phyloP scores from a whole-genome alignment of 2,797 vertebrate genomes.

The Rhinichthys osculus region DNA sequence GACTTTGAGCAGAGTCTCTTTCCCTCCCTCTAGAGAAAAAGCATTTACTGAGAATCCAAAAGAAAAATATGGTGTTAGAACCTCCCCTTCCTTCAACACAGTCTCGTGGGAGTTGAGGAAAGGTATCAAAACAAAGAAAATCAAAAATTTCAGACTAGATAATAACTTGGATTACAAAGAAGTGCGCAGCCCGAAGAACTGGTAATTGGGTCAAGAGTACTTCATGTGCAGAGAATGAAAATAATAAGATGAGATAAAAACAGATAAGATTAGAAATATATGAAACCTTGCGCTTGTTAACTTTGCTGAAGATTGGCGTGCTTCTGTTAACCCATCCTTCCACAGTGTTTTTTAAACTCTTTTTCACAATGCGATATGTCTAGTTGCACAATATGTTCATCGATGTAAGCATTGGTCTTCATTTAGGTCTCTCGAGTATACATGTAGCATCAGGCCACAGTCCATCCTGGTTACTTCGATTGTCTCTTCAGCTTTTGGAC shows the following conservation, averaged over 20 bases:
- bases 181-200: conserved; percentile 70
- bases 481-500: conserved; percentile 38
- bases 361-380: conserved; percentile 7
- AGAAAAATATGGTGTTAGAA: conserved; percentile 64
- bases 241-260: conserved; percentile 45
- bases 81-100: conserved; percentile 41
- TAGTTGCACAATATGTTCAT: not conserved
- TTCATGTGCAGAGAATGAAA: conserved; percentile 39
- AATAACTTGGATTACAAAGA: conserved; percentile 66
- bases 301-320: conserved; percentile 28
- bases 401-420: not conserved
- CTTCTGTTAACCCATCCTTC: conserved; percentile 4
- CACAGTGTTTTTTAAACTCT: not conserved
- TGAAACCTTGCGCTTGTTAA: conserved; percentile 43
- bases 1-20: conserved; percentile 39
- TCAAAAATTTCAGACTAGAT: conserved; percentile 65
- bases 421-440: conserved; percentile 46
- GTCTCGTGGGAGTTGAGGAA: conserved; percentile 70
- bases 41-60: conserved; percentile 65
- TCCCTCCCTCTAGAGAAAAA: conserved; percentile 58
- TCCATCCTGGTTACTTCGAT: conserved; percentile 61
- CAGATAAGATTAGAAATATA: conserved; percentile 43
- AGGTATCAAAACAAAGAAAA: conserved; percentile 75
- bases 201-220: conserved; percentile 75
- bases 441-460: conserved; percentile 66